Evolutionary conservation across 2,113 vertebrate genomes (phyloP), one percentile per base, ranked within the genome.

Genomic region (Galbula dea): DNA sequence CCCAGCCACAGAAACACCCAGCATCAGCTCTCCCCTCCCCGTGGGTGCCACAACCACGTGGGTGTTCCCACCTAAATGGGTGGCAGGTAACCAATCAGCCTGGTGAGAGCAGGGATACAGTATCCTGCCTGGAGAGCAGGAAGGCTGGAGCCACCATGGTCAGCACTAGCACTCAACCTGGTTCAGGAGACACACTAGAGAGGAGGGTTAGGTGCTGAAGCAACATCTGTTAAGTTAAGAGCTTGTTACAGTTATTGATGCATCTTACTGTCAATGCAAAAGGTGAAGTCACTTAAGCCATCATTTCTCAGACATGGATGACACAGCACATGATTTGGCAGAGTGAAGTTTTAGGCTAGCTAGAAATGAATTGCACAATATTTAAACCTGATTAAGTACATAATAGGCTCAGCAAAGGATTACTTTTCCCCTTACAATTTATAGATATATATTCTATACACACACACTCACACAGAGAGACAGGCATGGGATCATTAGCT

Each of bases 381-480:
- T 87, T 95, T 88, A 83, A 96, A 95, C 94, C 96, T 94, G 93
- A 94, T 95, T 92, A 43, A 89, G 90, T 95, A 95, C 93, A 91
- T 92, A 67, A 86, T 74, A 95, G 93, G 81, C 84, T 96, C 93
- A 88, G 86, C 82, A 71, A 83, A 91, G 89, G 93, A 89, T 95
- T 89, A 91, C 82, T 88, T 94, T 91, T 91, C 89, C 95, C 84
- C 85, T 80, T 90, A 94, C 43, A 54, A 83, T 95, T 95, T 94
- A 88, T 89, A 94, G 75, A 68, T 66, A 72, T 72, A 90, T 86
- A 93, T 69, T 75, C 86, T 90, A 93, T 62, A 91, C 41, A 39
- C 71, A n/a, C 66, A 62, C 68, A 36, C 67, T 66, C 72, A 51
- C 54, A 43, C 41, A 43, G 41, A 74, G 14, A 30, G 45, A 90